Base-by-base conservation (phyloP, 2,797 vertebrate genomes). In the Gambusia yucatana region DNA sequence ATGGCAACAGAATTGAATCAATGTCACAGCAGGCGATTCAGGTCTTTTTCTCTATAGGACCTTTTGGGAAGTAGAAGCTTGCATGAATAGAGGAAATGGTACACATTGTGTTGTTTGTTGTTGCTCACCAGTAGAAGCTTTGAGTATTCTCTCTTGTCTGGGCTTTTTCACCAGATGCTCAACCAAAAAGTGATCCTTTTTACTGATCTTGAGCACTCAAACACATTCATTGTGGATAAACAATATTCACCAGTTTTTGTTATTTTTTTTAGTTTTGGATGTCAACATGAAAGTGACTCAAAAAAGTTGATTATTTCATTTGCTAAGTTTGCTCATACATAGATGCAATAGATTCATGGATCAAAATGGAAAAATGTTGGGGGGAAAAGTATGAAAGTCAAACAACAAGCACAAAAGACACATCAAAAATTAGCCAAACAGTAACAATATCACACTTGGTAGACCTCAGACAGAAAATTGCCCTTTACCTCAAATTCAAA, bases 1-100 rank as follows among this genome's bases (percentile, higher is more conserved):
- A 77, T 43, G 28, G 75, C 36, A 2, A 3, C 74, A 63, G 77
- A 50, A 65, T 76, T 87, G 69, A 84, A 70, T 88, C 77, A 82
- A 46, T 81, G 73, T 44, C 81, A 74, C 77, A 44, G 78, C 41
- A 61, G 77, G 81, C 10, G 65, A 79, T 63, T 69, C 47, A 50
- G 43, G 43, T 50, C 43, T 86, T n/a, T 30, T 73, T 57, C 52
- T 82, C 63, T 80, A 22, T 70, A 25, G 7, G 55, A 11, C 30
- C 17, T n/a, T 69, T 83, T 76, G 44, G 63, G 79, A 61, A 78
- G 16, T 67, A 75, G 67, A 57, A 61, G 71, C 13, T 30, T 69
- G 67, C 14, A 14, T 69, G 36, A 77, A 73, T 25, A 52, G 14
- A 65, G 47, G 30, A 86, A 77, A 77, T 6, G 44, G 50, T 77